Percentiles rank a stretch among this genome's conserved stretches.
phyloP scores from a whole-genome alignment of 2,113 vertebrate species.

The Oryzias celebensis region DNA sequence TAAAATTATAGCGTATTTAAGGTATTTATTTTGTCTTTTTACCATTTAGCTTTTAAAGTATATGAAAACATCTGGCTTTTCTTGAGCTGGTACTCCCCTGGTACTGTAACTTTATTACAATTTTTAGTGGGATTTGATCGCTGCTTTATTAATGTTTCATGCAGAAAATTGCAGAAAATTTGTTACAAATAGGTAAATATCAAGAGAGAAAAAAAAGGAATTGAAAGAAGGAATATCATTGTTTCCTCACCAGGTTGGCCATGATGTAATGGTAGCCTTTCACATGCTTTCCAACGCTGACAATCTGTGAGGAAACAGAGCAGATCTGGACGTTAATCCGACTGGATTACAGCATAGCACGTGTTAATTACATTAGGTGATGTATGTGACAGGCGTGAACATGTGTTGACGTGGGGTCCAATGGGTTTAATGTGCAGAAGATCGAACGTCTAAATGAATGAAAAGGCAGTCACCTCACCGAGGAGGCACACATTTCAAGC shows the following conservation, averaged over 20 bases:
- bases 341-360: slow-evolving; percentile 44
- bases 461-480: slow-evolving; percentile 14
- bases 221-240: not conserved
- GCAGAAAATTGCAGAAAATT: too few species aligned
- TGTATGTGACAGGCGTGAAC: slow-evolving; percentile 34
- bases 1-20: too few species aligned
- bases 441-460: slow-evolving; percentile 48
- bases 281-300: slow-evolving; percentile 97
- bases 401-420: slow-evolving; percentile 5
- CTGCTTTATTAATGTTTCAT: too few species aligned
- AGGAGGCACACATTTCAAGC: slow-evolving; percentile 30
- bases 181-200: too few species aligned
- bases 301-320: slow-evolving; percentile 81
- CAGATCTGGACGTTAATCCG: slow-evolving; percentile 47
- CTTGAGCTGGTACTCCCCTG: too few species aligned
- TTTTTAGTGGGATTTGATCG: too few species aligned
- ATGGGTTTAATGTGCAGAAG: slow-evolving; percentile 17
- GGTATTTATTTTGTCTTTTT: too few species aligned
- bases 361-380: slow-evolving; percentile 43
- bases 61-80: too few species aligned
- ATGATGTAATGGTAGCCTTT: slow-evolving; percentile 99
- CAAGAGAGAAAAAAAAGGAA: not conserved
- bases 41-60: too few species aligned
- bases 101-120: too few species aligned
- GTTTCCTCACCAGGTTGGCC: slow-evolving; percentile 90